Percentiles rank a stretch among this genome's conserved stretches.
phyloP scores from a whole-genome alignment of 2,113 vertebrate species.

The Sula dactylatra region DNA sequence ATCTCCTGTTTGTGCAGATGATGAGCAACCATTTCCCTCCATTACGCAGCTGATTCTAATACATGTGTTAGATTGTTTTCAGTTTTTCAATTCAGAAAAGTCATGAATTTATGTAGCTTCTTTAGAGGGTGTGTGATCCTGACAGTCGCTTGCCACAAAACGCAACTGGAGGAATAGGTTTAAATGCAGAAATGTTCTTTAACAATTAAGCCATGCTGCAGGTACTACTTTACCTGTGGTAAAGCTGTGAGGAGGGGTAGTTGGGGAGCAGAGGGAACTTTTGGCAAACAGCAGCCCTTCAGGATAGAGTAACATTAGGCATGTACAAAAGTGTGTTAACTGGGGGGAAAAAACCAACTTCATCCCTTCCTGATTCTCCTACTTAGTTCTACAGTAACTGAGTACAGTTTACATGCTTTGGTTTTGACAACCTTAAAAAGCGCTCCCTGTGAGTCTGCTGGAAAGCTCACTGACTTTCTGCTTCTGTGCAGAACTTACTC shows the following conservation, averaged over 20 bases:
- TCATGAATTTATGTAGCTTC: not conserved
- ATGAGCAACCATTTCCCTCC: not conserved
- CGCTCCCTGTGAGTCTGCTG: not conserved
- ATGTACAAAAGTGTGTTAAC: not conserved
- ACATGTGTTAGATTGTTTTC: not conserved
- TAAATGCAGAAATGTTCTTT: not conserved
- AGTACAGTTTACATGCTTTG: not conserved
- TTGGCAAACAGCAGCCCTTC: not conserved
- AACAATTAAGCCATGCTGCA: not conserved
- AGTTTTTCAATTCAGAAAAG: not conserved
- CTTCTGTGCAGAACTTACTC: not conserved
- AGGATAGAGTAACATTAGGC: not conserved
- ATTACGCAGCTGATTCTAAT: not conserved
- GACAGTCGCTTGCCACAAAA: not conserved
- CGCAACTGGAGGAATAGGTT: not conserved
- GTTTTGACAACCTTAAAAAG: not conserved
- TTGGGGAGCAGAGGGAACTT: not conserved
- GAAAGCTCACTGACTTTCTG: not conserved
- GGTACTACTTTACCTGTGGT: not conserved
- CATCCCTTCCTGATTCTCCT: not conserved
- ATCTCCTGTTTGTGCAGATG: not conserved
- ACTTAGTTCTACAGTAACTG: not conserved
- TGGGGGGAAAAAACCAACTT: not conserved
- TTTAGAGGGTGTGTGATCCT: not conserved
- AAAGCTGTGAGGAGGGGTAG: not conserved